phyloP scores from a whole-genome alignment of 2,113 vertebrate species.

The Donacobius atricapilla region DNA sequence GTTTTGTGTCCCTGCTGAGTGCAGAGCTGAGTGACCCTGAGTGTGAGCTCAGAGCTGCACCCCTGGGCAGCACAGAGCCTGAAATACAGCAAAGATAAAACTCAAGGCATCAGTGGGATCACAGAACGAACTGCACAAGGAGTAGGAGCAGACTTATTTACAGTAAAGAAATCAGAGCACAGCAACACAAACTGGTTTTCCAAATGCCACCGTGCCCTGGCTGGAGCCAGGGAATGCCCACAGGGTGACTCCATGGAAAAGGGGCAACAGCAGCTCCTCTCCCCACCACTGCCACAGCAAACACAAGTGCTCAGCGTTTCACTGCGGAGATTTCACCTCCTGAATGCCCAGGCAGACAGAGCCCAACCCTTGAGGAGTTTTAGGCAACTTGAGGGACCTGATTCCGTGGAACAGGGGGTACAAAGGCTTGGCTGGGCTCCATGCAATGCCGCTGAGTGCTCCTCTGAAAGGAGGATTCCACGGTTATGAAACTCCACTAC shows the following conservation, averaged over 20 bases:
- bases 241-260: constrained; percentile 18
- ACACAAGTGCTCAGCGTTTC: background rate
- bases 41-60: background rate
- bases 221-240: background rate
- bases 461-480: background rate
- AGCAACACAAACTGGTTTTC: background rate
- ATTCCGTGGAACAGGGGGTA: background rate
- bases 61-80: background rate
- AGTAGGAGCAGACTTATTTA: background rate
- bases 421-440: background rate
- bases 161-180: background rate
- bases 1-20: background rate
- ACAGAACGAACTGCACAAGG: background rate
- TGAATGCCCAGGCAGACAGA: background rate
- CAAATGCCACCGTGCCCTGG: background rate
- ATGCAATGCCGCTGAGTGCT: background rate
- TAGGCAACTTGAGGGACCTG: background rate
- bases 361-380: background rate
- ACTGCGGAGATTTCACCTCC: background rate
- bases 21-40: background rate
- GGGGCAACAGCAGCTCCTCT: constrained; percentile 4
- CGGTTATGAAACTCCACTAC: background rate
- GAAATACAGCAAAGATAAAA: background rate
- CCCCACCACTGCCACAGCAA: background rate
- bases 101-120: background rate